Evolutionary conservation across 2,113 vertebrate genomes (phyloP).

Genomic region (Agapornis roseicollis): DNA sequence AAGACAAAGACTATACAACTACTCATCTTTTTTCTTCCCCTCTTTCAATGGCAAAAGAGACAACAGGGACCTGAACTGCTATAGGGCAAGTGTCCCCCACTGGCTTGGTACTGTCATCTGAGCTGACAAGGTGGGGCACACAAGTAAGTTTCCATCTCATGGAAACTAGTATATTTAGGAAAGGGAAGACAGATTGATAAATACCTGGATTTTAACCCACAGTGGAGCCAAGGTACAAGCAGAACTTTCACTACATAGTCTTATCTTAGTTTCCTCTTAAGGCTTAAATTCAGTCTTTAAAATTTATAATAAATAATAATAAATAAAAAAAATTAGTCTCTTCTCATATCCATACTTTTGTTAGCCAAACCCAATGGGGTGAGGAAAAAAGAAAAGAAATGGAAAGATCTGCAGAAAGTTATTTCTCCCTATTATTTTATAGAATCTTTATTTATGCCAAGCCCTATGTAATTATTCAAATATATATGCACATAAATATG

Average conservation of each 20-base stretch:
- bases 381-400: neutral
- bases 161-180: neutral
- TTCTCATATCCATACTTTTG: neutral
- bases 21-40: neutral
- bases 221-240: neutral
- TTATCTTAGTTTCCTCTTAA: neutral
- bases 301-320: neutral
- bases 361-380: neutral
- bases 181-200: neutral
- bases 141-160: neutral
- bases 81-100: neutral
- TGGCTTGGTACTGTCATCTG: neutral
- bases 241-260: neutral
- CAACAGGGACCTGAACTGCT: neutral
- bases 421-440: neutral
- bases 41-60: neutral
- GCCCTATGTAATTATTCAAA: neutral
- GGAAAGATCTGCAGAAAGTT: neutral
- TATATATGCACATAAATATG: neutral
- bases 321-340: neutral
- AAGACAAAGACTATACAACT: neutral
- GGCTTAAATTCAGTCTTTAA: neutral
- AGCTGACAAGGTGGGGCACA: neutral
- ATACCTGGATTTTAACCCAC: neutral
- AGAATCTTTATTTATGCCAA: neutral